These are phyloP conservation scores for Gadopsis marmoratus DNA, from an alignment of 2,797 vertebrate genomes.

Conservation along the genomic window DNA sequence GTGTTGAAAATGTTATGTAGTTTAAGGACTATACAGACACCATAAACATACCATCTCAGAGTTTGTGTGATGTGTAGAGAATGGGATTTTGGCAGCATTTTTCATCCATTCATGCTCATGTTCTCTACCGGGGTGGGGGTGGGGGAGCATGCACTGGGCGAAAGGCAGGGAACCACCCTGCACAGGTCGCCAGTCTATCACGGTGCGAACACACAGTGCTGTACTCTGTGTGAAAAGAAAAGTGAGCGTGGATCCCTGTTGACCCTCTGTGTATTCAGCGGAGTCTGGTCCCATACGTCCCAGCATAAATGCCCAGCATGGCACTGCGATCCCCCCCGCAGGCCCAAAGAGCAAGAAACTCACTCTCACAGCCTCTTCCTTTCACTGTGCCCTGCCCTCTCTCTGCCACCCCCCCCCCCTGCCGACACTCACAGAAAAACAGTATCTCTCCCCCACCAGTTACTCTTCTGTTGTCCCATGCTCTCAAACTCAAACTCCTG, in stretches of 20 bases:
- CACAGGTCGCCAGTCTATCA: slow-evolving; percentile 55
- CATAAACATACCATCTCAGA: not conserved
- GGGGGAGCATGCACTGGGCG: slow-evolving; percentile 37
- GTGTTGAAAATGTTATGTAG: not conserved
- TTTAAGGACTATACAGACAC: not conserved
- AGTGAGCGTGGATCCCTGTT: slow-evolving; percentile 70
- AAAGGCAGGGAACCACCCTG: slow-evolving; percentile 49
- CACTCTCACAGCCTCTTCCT: slow-evolving; percentile 70
- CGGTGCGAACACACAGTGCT: slow-evolving; percentile 45
- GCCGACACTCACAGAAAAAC: slow-evolving; percentile 50
- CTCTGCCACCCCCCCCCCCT: slow-evolving; percentile 11
- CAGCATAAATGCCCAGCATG: slow-evolving; percentile 79
- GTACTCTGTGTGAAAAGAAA: slow-evolving; percentile 65
- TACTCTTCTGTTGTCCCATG: slow-evolving; percentile 59
- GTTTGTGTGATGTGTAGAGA: slow-evolving; percentile 1
- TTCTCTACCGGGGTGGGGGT: not conserved
- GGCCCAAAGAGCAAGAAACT: slow-evolving; percentile 62
- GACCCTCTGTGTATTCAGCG: slow-evolving; percentile 72
- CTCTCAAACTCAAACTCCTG: slow-evolving; percentile 54
- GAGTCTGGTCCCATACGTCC: slow-evolving; percentile 70
- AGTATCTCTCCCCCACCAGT: slow-evolving; percentile 44
- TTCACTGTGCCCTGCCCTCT: slow-evolving; percentile 66
- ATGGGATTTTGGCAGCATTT: not conserved
- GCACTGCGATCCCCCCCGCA: slow-evolving; percentile 58
- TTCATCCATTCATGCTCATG: slow-evolving; percentile 36